phyloP scores from a whole-genome alignment of 1,140 invertebrate species.

The Temnothorax nylanderi region DNA sequence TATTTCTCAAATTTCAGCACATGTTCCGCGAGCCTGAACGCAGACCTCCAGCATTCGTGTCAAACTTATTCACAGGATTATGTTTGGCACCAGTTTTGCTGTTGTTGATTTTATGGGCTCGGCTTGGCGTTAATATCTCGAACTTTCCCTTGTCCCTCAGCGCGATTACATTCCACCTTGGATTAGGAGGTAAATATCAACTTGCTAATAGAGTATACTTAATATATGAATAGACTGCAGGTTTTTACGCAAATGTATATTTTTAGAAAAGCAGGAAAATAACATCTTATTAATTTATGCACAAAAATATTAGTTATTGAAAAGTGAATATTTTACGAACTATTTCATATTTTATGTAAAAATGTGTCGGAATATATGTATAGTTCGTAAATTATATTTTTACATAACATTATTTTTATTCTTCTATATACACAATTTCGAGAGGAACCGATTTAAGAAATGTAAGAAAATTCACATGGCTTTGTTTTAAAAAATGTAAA shows the following conservation, averaged over 20 bases:
- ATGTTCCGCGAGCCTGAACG: constrained; percentile 97
- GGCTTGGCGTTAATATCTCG: constrained; percentile 95
- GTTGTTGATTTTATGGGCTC: constrained; percentile 94
- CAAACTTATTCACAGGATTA: constrained; percentile 95
- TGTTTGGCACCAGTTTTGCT: constrained; percentile 93
- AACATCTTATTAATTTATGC: no score
- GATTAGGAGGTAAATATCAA: constrained; percentile 89
- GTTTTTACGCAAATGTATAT: no score
- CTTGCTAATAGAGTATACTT: background rate
- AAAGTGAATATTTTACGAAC: no score
- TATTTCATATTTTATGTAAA: no score
- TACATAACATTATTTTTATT: background rate
- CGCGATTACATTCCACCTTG: constrained; percentile 95
- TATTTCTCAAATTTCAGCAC: constrained; percentile 88
- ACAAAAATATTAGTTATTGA: no score
- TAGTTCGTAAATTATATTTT: no score
- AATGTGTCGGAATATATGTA: no score
- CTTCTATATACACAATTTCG: background rate
- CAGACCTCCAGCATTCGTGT: constrained; percentile 94
- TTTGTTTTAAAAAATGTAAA: background rate
- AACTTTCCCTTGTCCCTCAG: constrained; percentile 92
- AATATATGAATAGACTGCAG: background rate
- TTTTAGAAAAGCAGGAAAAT: no score
- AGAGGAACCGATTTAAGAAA: background rate
- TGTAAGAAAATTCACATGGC: background rate